These are phyloP conservation scores for Podotricha telesiphe DNA, from an alignment of 2,888 invertebrate genomes.

Conservation along the genomic window DNA sequence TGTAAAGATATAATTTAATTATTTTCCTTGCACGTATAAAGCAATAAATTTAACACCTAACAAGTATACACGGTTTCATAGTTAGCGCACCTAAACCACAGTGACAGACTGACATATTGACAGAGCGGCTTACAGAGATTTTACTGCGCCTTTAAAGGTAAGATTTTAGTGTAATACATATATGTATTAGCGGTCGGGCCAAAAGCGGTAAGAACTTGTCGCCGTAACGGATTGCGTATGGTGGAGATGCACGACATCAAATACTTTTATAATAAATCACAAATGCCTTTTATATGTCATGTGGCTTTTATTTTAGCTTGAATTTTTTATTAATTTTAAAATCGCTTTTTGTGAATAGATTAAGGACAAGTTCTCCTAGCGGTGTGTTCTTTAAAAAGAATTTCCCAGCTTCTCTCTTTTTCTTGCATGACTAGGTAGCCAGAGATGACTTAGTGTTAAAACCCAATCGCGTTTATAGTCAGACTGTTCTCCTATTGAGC, in stretches of 20 bases:
- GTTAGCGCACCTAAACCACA: conserved; percentile 28
- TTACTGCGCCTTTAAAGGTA: conserved; percentile 32
- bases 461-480: too few species aligned
- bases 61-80: conserved; percentile 30
- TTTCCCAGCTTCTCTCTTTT: too few species aligned
- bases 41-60: conserved; percentile 37
- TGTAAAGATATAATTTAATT: conserved; percentile 1
- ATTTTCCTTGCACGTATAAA: too few species aligned
- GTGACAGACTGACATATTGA: conserved; percentile 44
- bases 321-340: not conserved
- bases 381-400: too few species aligned
- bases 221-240: conserved; percentile 30
- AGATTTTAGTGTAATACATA: conserved; percentile 30
- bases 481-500: too few species aligned
- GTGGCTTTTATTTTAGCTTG: not conserved
- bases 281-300: not conserved
- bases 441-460: too few species aligned
- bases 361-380: too few species aligned
- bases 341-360: too few species aligned
- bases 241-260: conserved; percentile 26
- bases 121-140: conserved; percentile 37
- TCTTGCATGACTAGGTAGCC: too few species aligned
- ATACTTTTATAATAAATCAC: conserved; percentile 20
- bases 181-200: conserved; percentile 32
- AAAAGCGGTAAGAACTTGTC: conserved; percentile 29